Evolutionary conservation across 2,888 invertebrate species (phyloP).

Genomic region (Scrobipalpa atriplicella): DNA sequence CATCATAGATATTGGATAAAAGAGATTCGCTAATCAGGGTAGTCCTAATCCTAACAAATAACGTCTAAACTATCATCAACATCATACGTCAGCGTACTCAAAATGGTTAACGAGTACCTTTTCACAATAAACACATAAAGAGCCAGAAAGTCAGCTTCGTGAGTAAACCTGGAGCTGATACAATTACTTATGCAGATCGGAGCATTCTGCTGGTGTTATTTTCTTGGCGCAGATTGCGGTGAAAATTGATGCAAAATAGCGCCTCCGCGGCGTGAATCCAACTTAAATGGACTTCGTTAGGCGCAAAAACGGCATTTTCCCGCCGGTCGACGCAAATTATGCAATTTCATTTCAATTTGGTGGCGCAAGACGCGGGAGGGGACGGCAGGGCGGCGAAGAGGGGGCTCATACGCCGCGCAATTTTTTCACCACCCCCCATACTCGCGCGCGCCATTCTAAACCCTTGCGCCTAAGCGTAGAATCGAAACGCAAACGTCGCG

Average conservation of each 20-base stretch:
- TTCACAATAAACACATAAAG: neutral
- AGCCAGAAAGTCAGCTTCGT: neutral
- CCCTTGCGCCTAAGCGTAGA: constrained; percentile 56
- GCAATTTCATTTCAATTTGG: constrained; percentile 78
- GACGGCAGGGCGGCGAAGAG: constrained; percentile 35
- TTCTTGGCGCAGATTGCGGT: constrained; percentile 28
- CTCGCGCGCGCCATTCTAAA: constrained; percentile 50
- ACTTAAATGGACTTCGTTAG: constrained; percentile 70
- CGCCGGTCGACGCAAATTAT: constrained; percentile 61
- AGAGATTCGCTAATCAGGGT: too few relatives aligned
- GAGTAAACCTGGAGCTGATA: constrained; percentile 4
- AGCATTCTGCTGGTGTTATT: constrained; percentile 31
- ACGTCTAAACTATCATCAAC: too few relatives aligned
- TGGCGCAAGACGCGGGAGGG: constrained; percentile 52
- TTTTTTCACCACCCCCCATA: constrained; percentile 66
- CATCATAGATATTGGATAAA: too few relatives aligned
- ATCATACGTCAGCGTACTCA: neutral
- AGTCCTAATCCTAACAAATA: too few relatives aligned
- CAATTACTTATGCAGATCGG: constrained; percentile 29
- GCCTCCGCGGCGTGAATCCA: constrained; percentile 40
- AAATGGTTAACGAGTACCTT: neutral
- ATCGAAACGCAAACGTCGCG: constrained; percentile 46
- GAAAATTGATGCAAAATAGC: constrained; percentile 39
- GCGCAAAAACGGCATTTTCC: constrained; percentile 52
- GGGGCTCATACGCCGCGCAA: constrained; percentile 66